Base-by-base conservation (phyloP, 2,888 invertebrate genomes). In the Lasioglossum leucozonium region DNA sequence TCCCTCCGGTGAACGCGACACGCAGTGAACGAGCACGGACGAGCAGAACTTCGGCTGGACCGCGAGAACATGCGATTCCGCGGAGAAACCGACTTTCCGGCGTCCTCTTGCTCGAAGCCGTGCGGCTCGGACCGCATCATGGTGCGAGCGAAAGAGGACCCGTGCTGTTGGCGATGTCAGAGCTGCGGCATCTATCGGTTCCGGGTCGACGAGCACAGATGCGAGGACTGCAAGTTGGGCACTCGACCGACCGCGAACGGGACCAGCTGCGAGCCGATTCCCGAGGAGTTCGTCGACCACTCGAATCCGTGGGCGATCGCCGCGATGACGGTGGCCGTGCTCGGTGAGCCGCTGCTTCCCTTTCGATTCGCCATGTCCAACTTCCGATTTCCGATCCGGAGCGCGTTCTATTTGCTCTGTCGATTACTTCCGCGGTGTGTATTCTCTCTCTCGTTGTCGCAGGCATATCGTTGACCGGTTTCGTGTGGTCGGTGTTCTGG, bases 161-260 rank as follows among this genome's bases (percentile, higher is more conserved):
- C 94, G 0, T 96, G 96, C 91, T 96, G 96, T 91, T 96, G 96
- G 96, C 91, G 93, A 3, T 96, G 96, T 87, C 94, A 95, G 62
- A 92, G 95, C 67, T 96, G 96, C 90, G 94, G 95, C 0, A 83
- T 86, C 2, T 95, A 95, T 85, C 95, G 96, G 89, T 95, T 94
- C 85, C 94, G 95, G 65, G 86, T 92, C 13, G 95, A 95, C 85
- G 95, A 95, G 18, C 95, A 94, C 85, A 94, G 94, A 74, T 96
- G 96, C 90, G 93, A 94, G 42, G 95, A 95, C 47, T 96, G 96
- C 88, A 90, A 92, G 0, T 78, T 81, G 72, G 96, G 95, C 0
- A 93, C 91, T 8, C 86, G 92, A n/a, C 95, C 95, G 11, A 94
- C 94, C 65, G 74, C n/a, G 0, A 93, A 94, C 73, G 93, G 94